These are phyloP conservation scores for Oreochromis tanganicae DNA, from an alignment of 2,113 vertebrate genomes.

Conservation along the genomic window DNA sequence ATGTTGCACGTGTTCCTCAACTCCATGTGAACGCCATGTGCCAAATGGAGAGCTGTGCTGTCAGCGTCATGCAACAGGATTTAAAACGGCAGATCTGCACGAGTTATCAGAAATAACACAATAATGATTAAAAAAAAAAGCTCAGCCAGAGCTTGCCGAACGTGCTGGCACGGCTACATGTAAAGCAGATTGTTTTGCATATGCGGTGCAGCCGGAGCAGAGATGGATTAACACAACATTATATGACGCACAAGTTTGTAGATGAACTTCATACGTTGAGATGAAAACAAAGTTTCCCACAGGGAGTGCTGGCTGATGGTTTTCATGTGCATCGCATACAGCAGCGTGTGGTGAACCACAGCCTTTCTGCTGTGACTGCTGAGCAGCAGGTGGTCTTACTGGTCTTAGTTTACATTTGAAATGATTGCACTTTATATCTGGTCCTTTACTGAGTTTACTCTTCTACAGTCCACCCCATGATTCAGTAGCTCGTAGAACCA, in stretches of 20 bases:
- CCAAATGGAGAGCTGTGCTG: neutral
- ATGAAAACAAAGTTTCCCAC: neutral
- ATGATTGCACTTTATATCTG: neutral
- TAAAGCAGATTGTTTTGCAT: constrained; percentile 46
- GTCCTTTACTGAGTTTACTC: neutral
- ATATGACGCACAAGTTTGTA: neutral
- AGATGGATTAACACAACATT: constrained; percentile 18
- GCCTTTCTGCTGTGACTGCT: neutral
- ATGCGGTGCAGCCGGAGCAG: neutral
- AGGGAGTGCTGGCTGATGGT: neutral
- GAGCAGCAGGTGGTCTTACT: neutral
- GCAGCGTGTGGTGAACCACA: neutral
- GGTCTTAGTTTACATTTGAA: neutral
- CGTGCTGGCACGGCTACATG: constrained; percentile 5
- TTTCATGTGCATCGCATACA: neutral
- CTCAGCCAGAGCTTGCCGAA: constrained; percentile 16
- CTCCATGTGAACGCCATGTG: constrained; percentile 19
- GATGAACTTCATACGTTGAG: neutral
- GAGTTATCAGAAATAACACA: constrained; percentile 42
- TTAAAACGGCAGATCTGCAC: constrained; percentile 13
- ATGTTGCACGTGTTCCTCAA: neutral
- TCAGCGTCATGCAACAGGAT: constrained; percentile 5
- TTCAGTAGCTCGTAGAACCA: neutral
- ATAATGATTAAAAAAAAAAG: neutral
- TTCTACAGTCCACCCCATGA: neutral